Evolutionary conservation across 2,888 invertebrate genomes (phyloP), one percentile per base, ranked within the genome.

Genomic region (Hedychridium roseum): DNA sequence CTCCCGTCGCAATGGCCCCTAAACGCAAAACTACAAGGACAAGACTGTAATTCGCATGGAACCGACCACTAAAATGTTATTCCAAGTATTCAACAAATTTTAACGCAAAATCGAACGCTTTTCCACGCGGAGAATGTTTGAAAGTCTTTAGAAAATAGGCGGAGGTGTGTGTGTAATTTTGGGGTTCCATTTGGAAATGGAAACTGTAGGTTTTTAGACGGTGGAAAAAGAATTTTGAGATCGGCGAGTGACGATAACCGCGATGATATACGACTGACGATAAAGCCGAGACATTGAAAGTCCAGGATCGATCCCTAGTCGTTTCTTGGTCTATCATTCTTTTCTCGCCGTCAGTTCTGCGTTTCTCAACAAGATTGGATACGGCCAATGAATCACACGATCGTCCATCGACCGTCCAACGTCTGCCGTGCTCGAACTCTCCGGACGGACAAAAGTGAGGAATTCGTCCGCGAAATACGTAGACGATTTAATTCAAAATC

Each of bases 261-360:
- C 64, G 72, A 77, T 78, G 77, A 78, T 78, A 73, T 76, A 78
- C 62, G 75, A 68, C 68, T 64, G 65, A 62, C 74, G 74, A 77
- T 76, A 74, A 74, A 73, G 66, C 65, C 65, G 68, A 74, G 72
- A 77, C 74, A 78, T 72, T 71, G 70, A 71, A 70, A 65, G 66
- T 58, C 66, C 60, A 38, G 60, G 67, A 73, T 71, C 70, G 70
- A 69, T 69, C 60, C 56, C 54, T 60, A 48, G 64, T 64, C 64
- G 59, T 64, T 67, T 62, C 57, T 60, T 43, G 53, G 53, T 53
- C 57, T 64, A 50, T 67, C 56, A 56, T 63, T 67, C 55, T 57
- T 54, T n/a, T 48, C 50, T 43, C 43, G 36, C 30, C 34, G 28
- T 43, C 41, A 34, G 42, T 47, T 41, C 49, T 43, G 31, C 37